Conservation (phyloP, 1,140 invertebrate genomes). For the Cydia fagiglandana region DNA sequence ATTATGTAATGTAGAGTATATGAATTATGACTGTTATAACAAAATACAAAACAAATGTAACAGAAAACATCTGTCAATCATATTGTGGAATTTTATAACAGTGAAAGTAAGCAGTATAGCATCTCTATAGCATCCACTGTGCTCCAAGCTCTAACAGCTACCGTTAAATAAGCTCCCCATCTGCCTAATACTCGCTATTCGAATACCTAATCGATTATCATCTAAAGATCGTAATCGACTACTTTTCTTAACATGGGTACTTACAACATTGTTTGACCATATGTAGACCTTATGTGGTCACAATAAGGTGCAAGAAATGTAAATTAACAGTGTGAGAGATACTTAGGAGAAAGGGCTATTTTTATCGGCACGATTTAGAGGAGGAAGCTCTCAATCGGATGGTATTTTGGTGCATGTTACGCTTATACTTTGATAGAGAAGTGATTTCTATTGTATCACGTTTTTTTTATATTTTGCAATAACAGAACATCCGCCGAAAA, state of each 20-base stretch:
- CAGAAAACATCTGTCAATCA: too few species aligned
- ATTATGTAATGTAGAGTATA: too few species aligned
- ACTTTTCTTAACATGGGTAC: slow-evolving; percentile 1
- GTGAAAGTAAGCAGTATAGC: not conserved
- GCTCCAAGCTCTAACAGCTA: slow-evolving; percentile 1
- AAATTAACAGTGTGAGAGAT: not conserved
- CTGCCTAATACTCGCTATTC: slow-evolving; percentile 18
- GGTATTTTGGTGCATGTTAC: not conserved
- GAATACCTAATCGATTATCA: slow-evolving; percentile 22
- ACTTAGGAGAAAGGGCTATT: slow-evolving; percentile 12
- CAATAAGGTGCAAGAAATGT: not conserved
- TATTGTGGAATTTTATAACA: too few species aligned
- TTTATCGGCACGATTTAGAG: not conserved
- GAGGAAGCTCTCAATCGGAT: slow-evolving; percentile 1
- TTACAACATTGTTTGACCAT: not conserved
- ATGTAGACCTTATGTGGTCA: not conserved
- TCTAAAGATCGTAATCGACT: slow-evolving; percentile 22
- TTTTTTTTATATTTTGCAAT: too few species aligned
- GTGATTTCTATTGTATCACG: not conserved
- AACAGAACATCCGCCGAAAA: too few species aligned
- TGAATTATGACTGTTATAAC: too few species aligned
- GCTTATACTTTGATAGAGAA: not conserved
- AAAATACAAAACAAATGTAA: too few species aligned
- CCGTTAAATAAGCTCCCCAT: not conserved
- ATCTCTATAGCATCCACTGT: not conserved